Conservation (phyloP, 2,888 invertebrate genomes). For the Hirudinaria manillensis region DNA sequence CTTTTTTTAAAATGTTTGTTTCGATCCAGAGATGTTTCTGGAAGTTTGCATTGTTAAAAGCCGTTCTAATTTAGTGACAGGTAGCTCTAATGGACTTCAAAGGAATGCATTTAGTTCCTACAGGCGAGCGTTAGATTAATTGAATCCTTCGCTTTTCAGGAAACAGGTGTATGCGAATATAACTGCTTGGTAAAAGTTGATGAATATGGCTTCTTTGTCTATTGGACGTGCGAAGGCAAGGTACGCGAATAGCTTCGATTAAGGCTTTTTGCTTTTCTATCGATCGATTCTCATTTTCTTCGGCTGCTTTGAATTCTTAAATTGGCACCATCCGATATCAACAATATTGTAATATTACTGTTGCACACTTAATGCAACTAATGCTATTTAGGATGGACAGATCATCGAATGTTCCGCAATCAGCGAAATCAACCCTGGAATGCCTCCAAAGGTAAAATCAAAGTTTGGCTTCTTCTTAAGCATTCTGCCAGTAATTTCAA, state of each 20-base stretch:
- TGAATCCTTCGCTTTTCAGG: slow-evolving; percentile 55
- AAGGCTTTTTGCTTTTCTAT: slow-evolving; percentile 1
- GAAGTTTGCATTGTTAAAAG: too few species aligned
- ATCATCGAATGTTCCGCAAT: slow-evolving; percentile 97
- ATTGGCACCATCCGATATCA: neutral
- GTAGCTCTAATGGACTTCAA: neutral
- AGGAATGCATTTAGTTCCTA: neutral
- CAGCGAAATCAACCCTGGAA: slow-evolving; percentile 88
- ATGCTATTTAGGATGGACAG: slow-evolving; percentile 80
- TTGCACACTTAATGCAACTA: neutral
- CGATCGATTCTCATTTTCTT: neutral
- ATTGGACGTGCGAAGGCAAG: slow-evolving; percentile 92
- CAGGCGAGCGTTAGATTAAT: neutral
- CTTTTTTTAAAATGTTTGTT: too few species aligned
- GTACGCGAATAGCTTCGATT: slow-evolving; percentile 56
- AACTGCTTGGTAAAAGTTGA: slow-evolving; percentile 87
- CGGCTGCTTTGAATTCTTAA: neutral
- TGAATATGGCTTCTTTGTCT: slow-evolving; percentile 94
- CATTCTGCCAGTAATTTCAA: too few species aligned
- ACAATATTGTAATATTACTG: too few species aligned
- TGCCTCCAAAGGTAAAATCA: slow-evolving; percentile 72
- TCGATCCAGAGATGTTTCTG: too few species aligned
- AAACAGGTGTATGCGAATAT: slow-evolving; percentile 83
- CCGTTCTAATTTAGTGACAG: too few species aligned
- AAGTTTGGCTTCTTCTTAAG: too few species aligned